A percentile compares a stretch with the other conserved stretches of the same genome.
Conservation (phyloP, 2,113 vertebrate genomes). For the Apodemus speciosus region DNA sequence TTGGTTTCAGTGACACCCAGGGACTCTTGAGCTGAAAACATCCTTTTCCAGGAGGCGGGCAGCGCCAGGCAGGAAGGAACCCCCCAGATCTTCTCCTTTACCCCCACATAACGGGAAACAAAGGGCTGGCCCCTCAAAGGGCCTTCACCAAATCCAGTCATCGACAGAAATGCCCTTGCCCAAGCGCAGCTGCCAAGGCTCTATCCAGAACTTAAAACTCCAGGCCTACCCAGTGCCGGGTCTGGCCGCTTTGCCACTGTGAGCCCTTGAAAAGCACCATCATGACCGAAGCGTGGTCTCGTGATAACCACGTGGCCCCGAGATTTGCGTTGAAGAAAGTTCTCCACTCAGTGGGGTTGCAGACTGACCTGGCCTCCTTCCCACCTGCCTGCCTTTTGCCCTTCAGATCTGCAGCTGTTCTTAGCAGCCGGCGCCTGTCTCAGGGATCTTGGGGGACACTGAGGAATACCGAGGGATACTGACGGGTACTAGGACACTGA, state of each 20-base stretch:
- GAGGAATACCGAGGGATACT: neutral
- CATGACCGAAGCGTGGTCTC: neutral
- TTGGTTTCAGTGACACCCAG: neutral
- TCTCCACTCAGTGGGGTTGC: neutral
- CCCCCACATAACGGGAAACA: neutral
- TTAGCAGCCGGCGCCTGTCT: neutral
- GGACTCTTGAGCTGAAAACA: neutral
- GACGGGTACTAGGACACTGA: neutral
- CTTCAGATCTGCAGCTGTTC: neutral
- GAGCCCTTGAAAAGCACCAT: neutral
- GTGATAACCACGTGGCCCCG: neutral
- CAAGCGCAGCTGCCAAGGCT: neutral
- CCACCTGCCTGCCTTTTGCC: neutral
- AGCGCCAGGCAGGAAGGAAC: too few relatives aligned
- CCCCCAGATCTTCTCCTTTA: accelerated
- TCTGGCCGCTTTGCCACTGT: accelerated
- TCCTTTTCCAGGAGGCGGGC: neutral
- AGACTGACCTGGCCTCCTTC: neutral
- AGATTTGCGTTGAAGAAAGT: neutral
- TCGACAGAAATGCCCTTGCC: neutral
- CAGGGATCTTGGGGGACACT: neutral
- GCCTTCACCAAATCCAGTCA: neutral
- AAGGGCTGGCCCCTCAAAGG: neutral
- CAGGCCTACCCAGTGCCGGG: neutral
- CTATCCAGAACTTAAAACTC: too few relatives aligned